These are phyloP conservation scores for Notocelia uddmanniana DNA, from an alignment of 2,888 invertebrate genomes.

Conservation along the genomic window DNA sequence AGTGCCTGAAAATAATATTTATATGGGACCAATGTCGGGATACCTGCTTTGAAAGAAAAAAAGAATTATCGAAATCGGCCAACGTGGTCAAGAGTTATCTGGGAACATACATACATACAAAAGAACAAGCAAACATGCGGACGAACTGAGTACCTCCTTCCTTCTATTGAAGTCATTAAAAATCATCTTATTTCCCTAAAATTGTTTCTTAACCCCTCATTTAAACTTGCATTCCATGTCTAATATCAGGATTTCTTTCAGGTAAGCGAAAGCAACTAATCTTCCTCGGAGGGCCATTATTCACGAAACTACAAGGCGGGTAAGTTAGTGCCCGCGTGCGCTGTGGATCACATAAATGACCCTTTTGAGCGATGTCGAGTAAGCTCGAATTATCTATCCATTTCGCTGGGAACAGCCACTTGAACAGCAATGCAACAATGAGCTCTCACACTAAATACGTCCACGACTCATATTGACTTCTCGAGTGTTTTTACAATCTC, in stretches of 20 bases:
- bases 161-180: neutral
- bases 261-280: slow-evolving; percentile 41
- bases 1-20: too few relatives aligned
- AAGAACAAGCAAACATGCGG: too few relatives aligned
- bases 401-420: slow-evolving; percentile 27
- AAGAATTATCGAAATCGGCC: too few relatives aligned
- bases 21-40: too few relatives aligned
- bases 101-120: too few relatives aligned
- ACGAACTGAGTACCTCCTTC: too few relatives aligned
- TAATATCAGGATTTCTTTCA: slow-evolving; percentile 41
- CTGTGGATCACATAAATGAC: slow-evolving; percentile 45
- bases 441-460: slow-evolving; percentile 21
- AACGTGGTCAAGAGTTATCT: too few relatives aligned
- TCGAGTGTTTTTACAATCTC: slow-evolving; percentile 23
- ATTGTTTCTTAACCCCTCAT: slow-evolving; percentile 8
- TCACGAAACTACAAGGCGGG: slow-evolving; percentile 43
- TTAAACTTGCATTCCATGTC: slow-evolving; percentile 4
- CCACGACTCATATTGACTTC: slow-evolving; percentile 8
- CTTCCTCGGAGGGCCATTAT: slow-evolving; percentile 38
- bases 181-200: neutral
- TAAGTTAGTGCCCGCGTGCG: slow-evolving; percentile 44
- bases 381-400: slow-evolving; percentile 42
- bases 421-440: slow-evolving; percentile 33
- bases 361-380: slow-evolving; percentile 45
- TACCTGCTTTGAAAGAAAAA: too few relatives aligned